Base-by-base conservation (phyloP, 2,888 invertebrate species). In the Mythimna albipuncta region DNA sequence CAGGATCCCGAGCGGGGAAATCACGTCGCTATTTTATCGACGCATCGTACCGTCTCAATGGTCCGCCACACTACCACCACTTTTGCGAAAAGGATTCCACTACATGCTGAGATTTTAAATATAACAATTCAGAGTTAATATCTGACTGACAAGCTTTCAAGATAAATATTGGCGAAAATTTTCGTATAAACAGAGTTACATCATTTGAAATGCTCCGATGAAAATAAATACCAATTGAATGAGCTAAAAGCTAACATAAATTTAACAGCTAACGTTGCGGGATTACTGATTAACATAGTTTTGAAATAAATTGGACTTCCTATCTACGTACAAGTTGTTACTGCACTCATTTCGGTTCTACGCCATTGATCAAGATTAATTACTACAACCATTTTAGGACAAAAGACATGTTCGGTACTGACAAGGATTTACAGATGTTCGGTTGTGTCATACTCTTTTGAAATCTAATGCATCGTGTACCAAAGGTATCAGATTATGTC, bases 11-110 rank as follows among this genome's bases (percentile, higher is more conserved):
- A 87, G 90, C 89, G 87, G 89, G 90, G 89, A 92, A 91, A 95
- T 93, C 95, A 95, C 94, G 95, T 94, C 91, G 91, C 92, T 91
- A 90, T 93, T 95, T 95, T 95, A 95, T 95, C 89, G 92, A 81
- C 83, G 86, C 90, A 89, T 89, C 86, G 88, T 83, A 86, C 86
- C 87, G 89, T 88, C 91, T 90, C 88, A 88, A 91, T 91, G 89
- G 89, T 88, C 87, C 85, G 75, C 83, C 85, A 78, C 85, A 75
- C 78, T 75, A 61, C 68, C 65, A 72, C 73, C 72, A 47, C 79
- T 83, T 84, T 85, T 75, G 76, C 79, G 62, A 86, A 86, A 86
- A 81, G 72, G 75, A 85, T 85, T 85, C 69, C 66, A 74, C 76
- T 82, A 75, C 69, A 62, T 50, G 69, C 72, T 78, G 74, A 75